Percentiles rank a stretch among this genome's conserved stretches.
These are phyloP conservation scores for Ophion costatus DNA, from an alignment of 2,888 invertebrate genomes.

Conservation along the genomic window DNA sequence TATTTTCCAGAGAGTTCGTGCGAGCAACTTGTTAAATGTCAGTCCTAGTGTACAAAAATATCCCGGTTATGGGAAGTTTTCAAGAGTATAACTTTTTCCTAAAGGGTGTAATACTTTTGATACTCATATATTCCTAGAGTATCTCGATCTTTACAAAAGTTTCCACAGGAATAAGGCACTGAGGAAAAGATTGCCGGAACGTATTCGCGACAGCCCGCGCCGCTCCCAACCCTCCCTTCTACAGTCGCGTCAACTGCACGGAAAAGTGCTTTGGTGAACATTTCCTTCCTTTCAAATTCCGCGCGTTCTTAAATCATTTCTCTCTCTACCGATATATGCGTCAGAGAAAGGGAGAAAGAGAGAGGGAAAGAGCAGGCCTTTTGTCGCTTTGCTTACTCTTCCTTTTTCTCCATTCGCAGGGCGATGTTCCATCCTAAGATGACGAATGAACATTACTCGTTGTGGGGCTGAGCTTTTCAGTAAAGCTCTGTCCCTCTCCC, in stretches of 20 bases:
- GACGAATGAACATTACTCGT: conserved; percentile 53
- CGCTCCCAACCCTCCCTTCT: not conserved
- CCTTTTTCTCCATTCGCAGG: conserved; percentile 28
- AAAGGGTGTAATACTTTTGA: conserved; percentile 41
- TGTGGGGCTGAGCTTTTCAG: conserved; percentile 4
- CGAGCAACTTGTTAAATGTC: conserved; percentile 38
- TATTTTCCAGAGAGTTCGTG: not conserved
- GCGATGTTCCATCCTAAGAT: conserved; percentile 32
- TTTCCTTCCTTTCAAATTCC: conserved; percentile 57
- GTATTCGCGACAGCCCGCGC: not conserved
- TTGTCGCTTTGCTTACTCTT: conserved; percentile 48
- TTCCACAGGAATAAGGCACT: conserved; percentile 29
- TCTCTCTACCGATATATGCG: conserved; percentile 17
- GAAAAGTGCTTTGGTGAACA: conserved; percentile 59
- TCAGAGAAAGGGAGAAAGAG: not conserved
- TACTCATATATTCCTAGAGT: conserved; percentile 31
- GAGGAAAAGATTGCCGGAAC: conserved; percentile 30
- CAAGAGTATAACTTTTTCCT: conserved; percentile 29
- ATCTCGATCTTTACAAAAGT: conserved; percentile 41
- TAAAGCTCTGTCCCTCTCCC: conserved; percentile 1
- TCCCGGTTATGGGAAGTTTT: conserved; percentile 3
- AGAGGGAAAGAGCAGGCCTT: conserved; percentile 21
- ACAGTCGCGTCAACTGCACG: conserved; percentile 46
- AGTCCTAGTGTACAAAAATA: conserved; percentile 18
- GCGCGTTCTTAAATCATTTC: conserved; percentile 66